Base-by-base conservation (phyloP, 2,888 invertebrate species). In the Aleiodes leptofemur region DNA sequence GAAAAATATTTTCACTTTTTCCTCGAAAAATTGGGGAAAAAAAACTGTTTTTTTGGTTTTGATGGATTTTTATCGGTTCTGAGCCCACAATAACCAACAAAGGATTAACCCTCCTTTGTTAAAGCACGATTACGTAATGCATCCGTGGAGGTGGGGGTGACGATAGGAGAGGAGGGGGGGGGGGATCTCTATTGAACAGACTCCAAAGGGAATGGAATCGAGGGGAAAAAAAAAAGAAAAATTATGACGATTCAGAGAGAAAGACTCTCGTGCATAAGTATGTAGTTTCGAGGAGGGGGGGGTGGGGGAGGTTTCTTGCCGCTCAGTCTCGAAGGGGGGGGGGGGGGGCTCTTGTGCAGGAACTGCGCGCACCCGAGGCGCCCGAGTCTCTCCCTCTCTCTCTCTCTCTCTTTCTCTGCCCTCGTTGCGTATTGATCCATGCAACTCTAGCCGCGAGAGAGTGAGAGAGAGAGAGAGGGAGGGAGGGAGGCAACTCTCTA, bases 381-480 rank as follows among this genome's bases (percentile, higher is more conserved):
- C 66, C 66, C n/a, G 48, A 14, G 29, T 48, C 68, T 53, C 31
- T 31, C 31, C 31, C 31, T 31, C 31, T 31, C 31, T 31, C 31
- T 31, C 34, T 4, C 34, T 23, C 2, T 23, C 23, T 23, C 23
- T 23, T 23, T 23, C n/a, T 61, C 83, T 89, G 89, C 86, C 88
- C 89, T 87, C 86, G 88, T 88, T 88, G 86, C 82, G 87, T 88
- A 89, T 89, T 87, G 88, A 89, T 88, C 88, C 87, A 82, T 81
- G 78, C 83, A 77, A 83, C 57, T 71, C 73, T 69, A 50, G 70
- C 59, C 43, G 11, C 38, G 38, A 8, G 8, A 38, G 23, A 23
- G 23, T 23, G 23, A 23, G 23, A 23, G 23, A 34, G 34, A 34
- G 43, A 3, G 43, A 43, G 57, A 76, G 76, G 43, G 56, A 59